Evolutionary conservation across 2,888 invertebrate genomes (phyloP).

Genomic region (Monochamus alternatus): DNA sequence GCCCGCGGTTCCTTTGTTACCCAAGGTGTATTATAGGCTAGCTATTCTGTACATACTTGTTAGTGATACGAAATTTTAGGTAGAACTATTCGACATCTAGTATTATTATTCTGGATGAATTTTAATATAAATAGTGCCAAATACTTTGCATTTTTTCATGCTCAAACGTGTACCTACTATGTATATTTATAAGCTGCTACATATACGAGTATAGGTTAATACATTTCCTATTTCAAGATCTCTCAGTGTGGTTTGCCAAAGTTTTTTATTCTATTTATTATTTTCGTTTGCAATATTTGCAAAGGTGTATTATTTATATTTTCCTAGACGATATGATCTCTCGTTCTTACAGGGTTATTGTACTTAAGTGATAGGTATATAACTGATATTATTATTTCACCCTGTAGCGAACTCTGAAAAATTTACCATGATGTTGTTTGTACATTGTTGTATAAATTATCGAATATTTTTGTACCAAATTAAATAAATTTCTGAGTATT

Average conservation of each 20-base stretch:
- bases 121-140: conserved; percentile 51
- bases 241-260: conserved; percentile 39
- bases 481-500: conserved; percentile 57
- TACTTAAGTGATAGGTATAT: conserved; percentile 20
- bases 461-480: conserved; percentile 64
- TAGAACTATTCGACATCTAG: conserved; percentile 9
- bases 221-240: conserved; percentile 46
- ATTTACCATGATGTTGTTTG: conserved; percentile 23
- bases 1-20: conserved; percentile 48
- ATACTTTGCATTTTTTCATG: conserved; percentile 50
- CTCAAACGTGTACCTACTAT: conserved; percentile 58
- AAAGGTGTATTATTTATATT: conserved; percentile 34
- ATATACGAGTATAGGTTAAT: conserved; percentile 35
- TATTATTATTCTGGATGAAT: conserved; percentile 20
- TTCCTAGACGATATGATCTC: neutral
- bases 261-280: conserved; percentile 25
- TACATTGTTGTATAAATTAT: conserved; percentile 57
- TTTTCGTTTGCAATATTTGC: conserved; percentile 34
- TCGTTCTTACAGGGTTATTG: conserved; percentile 27
- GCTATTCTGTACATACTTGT: conserved; percentile 37
- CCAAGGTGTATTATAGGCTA: conserved; percentile 22
- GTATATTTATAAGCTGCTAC: conserved; percentile 20
- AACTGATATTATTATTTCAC: conserved; percentile 1
- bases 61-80: conserved; percentile 35
- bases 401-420: conserved; percentile 10